These are phyloP conservation scores for Ochropleura plecta DNA, from an alignment of 2,888 invertebrate species.

Conservation along the genomic window DNA sequence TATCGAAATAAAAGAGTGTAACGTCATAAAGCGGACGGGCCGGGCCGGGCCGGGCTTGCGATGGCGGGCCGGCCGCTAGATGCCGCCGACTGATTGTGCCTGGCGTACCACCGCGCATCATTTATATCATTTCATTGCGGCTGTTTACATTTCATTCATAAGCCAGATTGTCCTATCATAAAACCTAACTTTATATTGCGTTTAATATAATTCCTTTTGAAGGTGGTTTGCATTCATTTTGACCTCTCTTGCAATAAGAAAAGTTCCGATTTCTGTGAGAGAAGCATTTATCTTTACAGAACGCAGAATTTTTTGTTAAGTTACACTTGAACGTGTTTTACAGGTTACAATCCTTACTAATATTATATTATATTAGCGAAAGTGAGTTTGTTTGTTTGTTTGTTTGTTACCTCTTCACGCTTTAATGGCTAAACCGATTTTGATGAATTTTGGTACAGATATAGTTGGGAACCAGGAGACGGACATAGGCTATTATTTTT, in stretches of 20 bases:
- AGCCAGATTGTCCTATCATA: conserved; percentile 80
- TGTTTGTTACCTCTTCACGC: too few species aligned
- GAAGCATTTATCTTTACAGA: conserved; percentile 4
- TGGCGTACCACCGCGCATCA: conserved; percentile 79
- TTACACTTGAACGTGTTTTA: conserved; percentile 35
- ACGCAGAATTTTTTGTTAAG: conserved; percentile 34
- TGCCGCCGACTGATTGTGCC: conserved; percentile 85
- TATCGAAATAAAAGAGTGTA: conserved; percentile 88
- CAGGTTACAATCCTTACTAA: conserved; percentile 32
- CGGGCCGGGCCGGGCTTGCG: conserved; percentile 53
- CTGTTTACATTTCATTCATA: conserved; percentile 89
- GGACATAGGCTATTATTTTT: too few species aligned
- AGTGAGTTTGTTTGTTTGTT: too few species aligned
- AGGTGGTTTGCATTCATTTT: conserved; percentile 56
- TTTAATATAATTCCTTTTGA: conserved; percentile 68
- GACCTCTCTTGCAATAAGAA: conserved; percentile 35
- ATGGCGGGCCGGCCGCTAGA: conserved; percentile 73
- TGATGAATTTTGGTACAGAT: too few species aligned
- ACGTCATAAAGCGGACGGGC: conserved; percentile 82
- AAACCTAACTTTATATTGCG: conserved; percentile 76
- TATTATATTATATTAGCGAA: too few species aligned
- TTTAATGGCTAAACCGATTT: too few species aligned
- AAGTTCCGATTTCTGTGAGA: conserved; percentile 12
- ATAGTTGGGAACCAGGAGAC: too few species aligned
- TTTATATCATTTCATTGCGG: conserved; percentile 89